Conservation (phyloP, 2,113 vertebrate genomes). For the Leptobrachium leishanense region DNA sequence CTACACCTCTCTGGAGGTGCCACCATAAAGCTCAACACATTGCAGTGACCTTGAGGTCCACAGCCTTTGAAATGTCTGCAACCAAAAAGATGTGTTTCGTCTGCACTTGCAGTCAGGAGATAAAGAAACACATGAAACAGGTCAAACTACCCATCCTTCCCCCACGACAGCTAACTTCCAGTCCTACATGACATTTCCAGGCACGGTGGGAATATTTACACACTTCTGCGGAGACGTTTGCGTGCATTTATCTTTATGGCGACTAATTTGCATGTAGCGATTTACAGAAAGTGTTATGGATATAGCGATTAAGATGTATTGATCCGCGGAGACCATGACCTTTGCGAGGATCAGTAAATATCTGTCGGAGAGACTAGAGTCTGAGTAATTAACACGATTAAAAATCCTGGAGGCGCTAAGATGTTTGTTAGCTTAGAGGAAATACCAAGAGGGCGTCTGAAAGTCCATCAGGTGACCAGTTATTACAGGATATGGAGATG, state of each 20-base stretch:
- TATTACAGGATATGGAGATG: not conserved
- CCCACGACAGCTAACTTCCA: too few species aligned
- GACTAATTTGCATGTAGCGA: slow-evolving; percentile 21
- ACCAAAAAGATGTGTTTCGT: too few species aligned
- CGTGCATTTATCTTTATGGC: slow-evolving; percentile 1
- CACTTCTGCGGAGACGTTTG: not conserved
- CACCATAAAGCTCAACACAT: too few species aligned
- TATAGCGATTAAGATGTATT: slow-evolving; percentile 37
- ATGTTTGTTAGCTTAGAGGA: slow-evolving; percentile 20
- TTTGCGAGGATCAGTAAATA: slow-evolving; percentile 37
- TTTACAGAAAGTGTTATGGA: slow-evolving; percentile 21
- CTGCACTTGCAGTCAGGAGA: too few species aligned
- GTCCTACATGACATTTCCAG: not conserved
- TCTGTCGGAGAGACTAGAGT: slow-evolving; percentile 23
- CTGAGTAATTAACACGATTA: slow-evolving; percentile 32
- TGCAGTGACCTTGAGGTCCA: too few species aligned
- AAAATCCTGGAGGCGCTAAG: not conserved
- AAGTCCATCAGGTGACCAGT: slow-evolving; percentile 12
- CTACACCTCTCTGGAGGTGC: too few species aligned
- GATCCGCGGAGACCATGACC: slow-evolving; percentile 26
- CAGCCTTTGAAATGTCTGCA: too few species aligned
- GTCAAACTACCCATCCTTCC: too few species aligned
- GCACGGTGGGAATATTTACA: not conserved
- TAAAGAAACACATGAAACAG: too few species aligned
- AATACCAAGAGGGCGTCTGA: not conserved